Conservation (phyloP, 2,888 invertebrate genomes). For the Metallyticus violacea region DNA sequence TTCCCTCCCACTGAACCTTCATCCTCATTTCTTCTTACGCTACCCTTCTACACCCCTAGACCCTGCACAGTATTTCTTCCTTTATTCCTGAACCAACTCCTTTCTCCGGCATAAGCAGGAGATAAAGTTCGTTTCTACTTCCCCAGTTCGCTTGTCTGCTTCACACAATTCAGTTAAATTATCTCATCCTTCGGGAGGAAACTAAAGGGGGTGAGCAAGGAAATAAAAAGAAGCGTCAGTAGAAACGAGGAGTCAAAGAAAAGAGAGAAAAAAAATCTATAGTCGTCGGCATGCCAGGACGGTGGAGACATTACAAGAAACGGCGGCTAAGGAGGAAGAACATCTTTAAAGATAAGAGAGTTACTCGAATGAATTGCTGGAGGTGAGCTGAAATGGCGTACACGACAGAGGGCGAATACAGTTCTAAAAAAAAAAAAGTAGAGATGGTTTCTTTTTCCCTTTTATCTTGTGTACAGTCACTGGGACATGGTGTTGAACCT, state of each 20-base stretch:
- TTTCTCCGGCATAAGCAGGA: slow-evolving; percentile 23
- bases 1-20: neutral
- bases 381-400: neutral
- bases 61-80: slow-evolving; percentile 23
- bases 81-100: slow-evolving; percentile 24
- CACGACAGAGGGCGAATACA: neutral
- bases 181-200: slow-evolving; percentile 30
- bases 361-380: neutral
- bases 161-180: slow-evolving; percentile 33
- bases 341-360: neutral
- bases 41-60: neutral
- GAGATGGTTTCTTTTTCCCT: neutral
- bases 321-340: neutral
- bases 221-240: slow-evolving; percentile 4
- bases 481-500: no score
- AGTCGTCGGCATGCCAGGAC: neutral
- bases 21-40: neutral
- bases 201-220: neutral
- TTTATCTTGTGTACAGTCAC: neutral
- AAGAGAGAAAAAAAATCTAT: slow-evolving; percentile 18
- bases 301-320: neutral
- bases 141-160: slow-evolving; percentile 17
- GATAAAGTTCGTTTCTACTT: slow-evolving; percentile 27
- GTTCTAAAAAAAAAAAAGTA: neutral
- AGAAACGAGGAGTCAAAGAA: neutral